Percentiles rank a stretch among this genome's conserved stretches.
These are phyloP conservation scores for Sebastes glaucus DNA, from an alignment of 2,797 vertebrate genomes.

Conservation along the genomic window DNA sequence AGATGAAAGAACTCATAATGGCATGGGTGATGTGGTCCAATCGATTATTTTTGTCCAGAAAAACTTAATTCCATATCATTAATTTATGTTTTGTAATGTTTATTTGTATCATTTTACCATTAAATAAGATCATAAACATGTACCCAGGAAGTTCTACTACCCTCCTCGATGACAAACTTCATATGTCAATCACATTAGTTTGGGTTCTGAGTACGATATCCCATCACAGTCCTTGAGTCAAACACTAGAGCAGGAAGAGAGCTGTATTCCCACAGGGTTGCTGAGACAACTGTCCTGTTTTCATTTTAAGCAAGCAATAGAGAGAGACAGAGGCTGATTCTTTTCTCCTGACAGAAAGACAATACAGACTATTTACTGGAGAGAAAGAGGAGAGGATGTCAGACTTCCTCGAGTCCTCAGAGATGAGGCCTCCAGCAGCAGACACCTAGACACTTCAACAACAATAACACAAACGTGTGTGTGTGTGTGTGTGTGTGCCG, in stretches of 20 bases:
- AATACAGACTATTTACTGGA: constrained; percentile 51
- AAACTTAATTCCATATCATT: not conserved
- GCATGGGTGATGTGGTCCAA: not conserved
- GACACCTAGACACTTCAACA: constrained; percentile 47
- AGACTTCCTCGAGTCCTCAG: constrained; percentile 47
- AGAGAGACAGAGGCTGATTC: constrained; percentile 39
- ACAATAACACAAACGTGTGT: constrained; percentile 25
- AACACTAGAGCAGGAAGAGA: constrained; percentile 14
- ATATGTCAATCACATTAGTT: not conserved
- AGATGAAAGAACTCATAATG: not conserved
- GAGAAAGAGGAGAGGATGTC: constrained; percentile 44
- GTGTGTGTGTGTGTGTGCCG: not conserved
- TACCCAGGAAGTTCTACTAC: not conserved
- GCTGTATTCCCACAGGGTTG: constrained; percentile 24
- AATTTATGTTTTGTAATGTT: not conserved
- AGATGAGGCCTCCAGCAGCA: constrained; percentile 56
- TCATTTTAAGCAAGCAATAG: constrained; percentile 45
- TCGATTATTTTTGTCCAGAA: not conserved
- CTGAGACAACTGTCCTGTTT: constrained; percentile 49
- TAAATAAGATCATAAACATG: not conserved
- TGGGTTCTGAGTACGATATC: not conserved
- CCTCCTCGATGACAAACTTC: not conserved
- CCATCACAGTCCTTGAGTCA: not conserved
- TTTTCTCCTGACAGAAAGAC: constrained; percentile 53
- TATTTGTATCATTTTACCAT: not conserved